These are phyloP conservation scores for Neolamprologus sp. DNA, from an alignment of 2,113 vertebrate genomes.

Conservation along the genomic window DNA sequence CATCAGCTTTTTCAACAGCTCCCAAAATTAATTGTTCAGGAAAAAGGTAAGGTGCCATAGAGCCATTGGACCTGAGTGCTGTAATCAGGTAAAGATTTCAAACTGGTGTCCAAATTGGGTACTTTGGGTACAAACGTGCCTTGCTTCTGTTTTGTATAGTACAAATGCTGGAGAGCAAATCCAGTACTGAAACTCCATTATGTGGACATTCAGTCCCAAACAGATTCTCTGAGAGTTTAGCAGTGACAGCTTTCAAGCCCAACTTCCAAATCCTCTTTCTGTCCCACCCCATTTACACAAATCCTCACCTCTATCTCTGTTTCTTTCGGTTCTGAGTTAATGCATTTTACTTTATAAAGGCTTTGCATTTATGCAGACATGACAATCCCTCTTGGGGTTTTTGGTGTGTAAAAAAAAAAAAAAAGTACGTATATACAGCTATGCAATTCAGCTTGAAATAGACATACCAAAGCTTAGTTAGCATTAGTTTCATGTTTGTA, in stretches of 20 bases:
- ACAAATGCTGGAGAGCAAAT: neutral
- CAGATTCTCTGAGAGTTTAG: neutral
- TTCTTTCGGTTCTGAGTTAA: neutral
- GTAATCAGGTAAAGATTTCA: neutral
- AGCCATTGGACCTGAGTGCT: neutral
- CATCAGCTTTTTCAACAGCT: neutral
- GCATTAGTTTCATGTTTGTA: neutral
- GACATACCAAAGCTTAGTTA: neutral
- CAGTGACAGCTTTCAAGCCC: neutral
- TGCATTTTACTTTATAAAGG: slow-evolving; percentile 3
- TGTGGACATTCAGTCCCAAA: neutral
- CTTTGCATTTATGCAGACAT: neutral
- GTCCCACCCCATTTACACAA: neutral
- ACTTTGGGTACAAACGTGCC: rapidly evolving
- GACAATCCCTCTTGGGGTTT: neutral
- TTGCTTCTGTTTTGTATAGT: neutral
- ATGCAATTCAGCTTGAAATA: neutral
- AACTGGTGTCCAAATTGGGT: neutral
- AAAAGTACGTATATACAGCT: neutral
- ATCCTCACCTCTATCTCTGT: slow-evolving; percentile 14
- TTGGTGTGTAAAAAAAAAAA: neutral
- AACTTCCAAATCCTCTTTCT: slow-evolving; percentile 44
- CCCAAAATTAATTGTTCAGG: neutral
- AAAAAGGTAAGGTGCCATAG: neutral
- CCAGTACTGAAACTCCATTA: neutral